These are phyloP conservation scores for Parambassis ranga DNA, from an alignment of 2,797 vertebrate species.

Conservation along the genomic window DNA sequence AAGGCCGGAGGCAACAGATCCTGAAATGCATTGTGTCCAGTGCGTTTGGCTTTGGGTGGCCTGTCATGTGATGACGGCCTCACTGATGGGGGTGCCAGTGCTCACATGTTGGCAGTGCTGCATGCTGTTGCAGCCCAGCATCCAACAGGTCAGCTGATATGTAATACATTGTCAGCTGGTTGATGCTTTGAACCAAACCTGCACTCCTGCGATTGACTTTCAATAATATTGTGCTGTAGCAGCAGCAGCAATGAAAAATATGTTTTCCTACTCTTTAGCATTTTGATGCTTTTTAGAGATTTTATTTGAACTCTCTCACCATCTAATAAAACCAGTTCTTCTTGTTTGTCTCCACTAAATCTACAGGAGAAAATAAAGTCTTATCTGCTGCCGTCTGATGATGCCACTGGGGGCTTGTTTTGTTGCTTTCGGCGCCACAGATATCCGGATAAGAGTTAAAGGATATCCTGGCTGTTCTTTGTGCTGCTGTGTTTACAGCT, in stretches of 20 bases:
- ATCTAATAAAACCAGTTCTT: background rate
- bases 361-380: too few relatives aligned
- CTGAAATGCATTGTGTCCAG: too few relatives aligned
- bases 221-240: background rate
- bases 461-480: too few relatives aligned
- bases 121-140: slow-evolving; percentile 2
- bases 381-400: too few relatives aligned
- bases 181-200: slow-evolving; percentile 6
- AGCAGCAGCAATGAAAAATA: background rate
- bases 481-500: too few relatives aligned
- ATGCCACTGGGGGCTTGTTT: too few relatives aligned
- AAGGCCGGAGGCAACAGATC: slow-evolving; percentile 14
- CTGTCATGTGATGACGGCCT: slow-evolving; percentile 18
- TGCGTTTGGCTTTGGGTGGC: slow-evolving; percentile 12
- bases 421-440: too few relatives aligned
- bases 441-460: too few relatives aligned
- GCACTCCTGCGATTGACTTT: background rate
- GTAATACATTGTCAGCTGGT: background rate
- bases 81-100: slow-evolving; percentile 45
- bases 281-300: too few relatives aligned
- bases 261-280: too few relatives aligned
- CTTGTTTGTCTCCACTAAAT: background rate
- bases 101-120: slow-evolving; percentile 29
- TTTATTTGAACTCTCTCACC: too few relatives aligned
- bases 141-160: slow-evolving; percentile 5